Evolutionary conservation across 2,888 invertebrate species (phyloP), one percentile per base, ranked within the genome.

Genomic region (Dasypogon diadema): DNA sequence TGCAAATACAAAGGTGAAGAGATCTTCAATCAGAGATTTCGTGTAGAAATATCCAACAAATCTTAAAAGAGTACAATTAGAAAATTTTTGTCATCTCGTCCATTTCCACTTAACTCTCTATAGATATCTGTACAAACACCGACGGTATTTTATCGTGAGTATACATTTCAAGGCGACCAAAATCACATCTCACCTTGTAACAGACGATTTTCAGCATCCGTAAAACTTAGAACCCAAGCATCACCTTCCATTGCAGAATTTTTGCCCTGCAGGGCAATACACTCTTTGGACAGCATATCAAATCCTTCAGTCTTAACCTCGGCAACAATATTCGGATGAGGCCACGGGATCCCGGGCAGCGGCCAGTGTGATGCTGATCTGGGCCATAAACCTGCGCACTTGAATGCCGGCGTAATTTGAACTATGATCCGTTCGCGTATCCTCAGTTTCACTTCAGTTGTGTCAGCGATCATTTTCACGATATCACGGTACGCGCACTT

Each of bases 291-390:
- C 46, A 97, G 87, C 83, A 98, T 89, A 84, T 98, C 97, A 87
- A 98, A 98, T 2, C 98, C 98, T 87, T 97, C 97, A 4, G 95
- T 93, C 88, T 97, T 97, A 37, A 97, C 97, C 87, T 97, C 96
- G 46, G 95, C 94, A 2, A 96, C 96, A 80, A 96, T 91, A 83
- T 94, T 94, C 0, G 96, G 96, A 87, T 94, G 94, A 8, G 98
- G 98, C 97, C 98, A 98, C 2, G 95, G 93, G 78, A 95, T 93
- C 79, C 94, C 94, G 2, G 96, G 93, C 77, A 94, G 88, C 2
- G 98, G 97, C 97, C 98, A 98, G 84, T 97, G 96, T 10, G 95
- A 93, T 0, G 97, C 97, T 16, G 95, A 96, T 60, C 97, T 88
- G 1, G 97, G 97, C 98, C 98, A 98, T 70, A 98, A 89, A 1